Evolutionary conservation across 2,797 vertebrate genomes (phyloP).

Genomic region (Lycodopsis pacificus): DNA sequence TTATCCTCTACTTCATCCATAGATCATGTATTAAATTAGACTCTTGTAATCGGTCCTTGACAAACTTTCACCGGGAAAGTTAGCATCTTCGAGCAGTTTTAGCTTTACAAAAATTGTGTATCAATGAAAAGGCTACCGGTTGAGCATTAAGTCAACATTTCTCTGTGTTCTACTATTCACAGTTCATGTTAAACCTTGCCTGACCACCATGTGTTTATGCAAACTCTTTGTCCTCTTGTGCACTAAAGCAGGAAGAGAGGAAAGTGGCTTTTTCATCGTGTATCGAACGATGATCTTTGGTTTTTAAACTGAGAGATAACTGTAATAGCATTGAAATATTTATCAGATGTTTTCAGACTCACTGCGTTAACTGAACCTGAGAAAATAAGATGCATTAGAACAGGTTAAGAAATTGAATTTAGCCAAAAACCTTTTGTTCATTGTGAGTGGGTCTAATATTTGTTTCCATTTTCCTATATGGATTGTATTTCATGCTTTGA

Average conservation of each 20-base stretch:
- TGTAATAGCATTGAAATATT: not conserved
- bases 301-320: not conserved
- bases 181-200: not conserved
- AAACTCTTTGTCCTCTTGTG: slow-evolving; percentile 7
- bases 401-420: not conserved
- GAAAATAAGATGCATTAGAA: not conserved
- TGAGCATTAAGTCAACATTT: not conserved
- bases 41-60: not conserved
- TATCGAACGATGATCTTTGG: slow-evolving; percentile 1
- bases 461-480: not conserved
- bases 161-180: not conserved
- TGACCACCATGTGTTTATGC: slow-evolving; percentile 17
- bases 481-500: too few relatives aligned
- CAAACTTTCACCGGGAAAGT: not conserved
- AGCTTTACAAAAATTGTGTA: not conserved
- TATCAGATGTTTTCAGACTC: not conserved
- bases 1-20: not conserved
- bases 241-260: slow-evolving; percentile 13
- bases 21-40: not conserved
- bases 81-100: not conserved
- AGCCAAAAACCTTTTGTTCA: not conserved
- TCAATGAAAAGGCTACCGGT: not conserved
- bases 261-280: slow-evolving; percentile 11
- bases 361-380: not conserved
- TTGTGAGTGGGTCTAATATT: not conserved